A percentile compares a stretch with the other conserved stretches of the same genome.
These are phyloP conservation scores for Aleiodes sp. DNA, from an alignment of 1,140 invertebrate genomes.

Conservation along the genomic window DNA sequence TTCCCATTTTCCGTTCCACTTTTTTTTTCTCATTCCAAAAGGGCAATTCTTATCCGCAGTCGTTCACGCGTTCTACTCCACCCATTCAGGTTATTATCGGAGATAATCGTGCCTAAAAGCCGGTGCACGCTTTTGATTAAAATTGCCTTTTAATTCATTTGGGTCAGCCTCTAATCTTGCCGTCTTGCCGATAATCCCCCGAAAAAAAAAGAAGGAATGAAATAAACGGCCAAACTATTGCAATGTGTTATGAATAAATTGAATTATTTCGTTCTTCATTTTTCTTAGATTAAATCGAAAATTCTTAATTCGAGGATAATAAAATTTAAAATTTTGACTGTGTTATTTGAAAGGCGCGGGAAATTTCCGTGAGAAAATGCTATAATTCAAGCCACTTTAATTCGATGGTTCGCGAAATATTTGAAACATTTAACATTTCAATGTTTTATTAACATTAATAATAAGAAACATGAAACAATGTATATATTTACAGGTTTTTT, in stretches of 20 bases:
- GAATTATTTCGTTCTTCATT: background rate
- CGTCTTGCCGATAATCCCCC: slow-evolving; percentile 23
- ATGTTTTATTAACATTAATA: too few species aligned
- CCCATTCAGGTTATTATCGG: slow-evolving; percentile 34
- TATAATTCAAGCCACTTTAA: too few species aligned
- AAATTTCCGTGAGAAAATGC: too few species aligned
- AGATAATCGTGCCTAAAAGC: slow-evolving; percentile 40
- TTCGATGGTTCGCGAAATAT: too few species aligned
- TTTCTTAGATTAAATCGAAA: background rate
- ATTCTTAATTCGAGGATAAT: background rate
- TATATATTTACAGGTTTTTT: too few species aligned
- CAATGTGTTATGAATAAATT: slow-evolving; percentile 11
- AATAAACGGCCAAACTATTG: slow-evolving; percentile 3
- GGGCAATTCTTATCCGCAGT: background rate
- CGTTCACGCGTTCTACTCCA: slow-evolving; percentile 18
- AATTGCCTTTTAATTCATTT: slow-evolving; percentile 44
- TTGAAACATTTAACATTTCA: too few species aligned
- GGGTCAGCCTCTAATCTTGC: slow-evolving; percentile 36
- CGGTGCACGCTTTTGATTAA: slow-evolving; percentile 39
- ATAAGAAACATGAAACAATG: too few species aligned
- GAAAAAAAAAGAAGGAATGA: background rate
- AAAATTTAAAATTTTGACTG: too few species aligned
- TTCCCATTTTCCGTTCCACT: too few species aligned
- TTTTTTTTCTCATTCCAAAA: background rate
- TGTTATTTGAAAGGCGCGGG: too few species aligned